These are phyloP conservation scores for Ianthella basta DNA, from an alignment of 37 sponge, comb jelly and placozoan species.

Conservation along the genomic window DNA sequence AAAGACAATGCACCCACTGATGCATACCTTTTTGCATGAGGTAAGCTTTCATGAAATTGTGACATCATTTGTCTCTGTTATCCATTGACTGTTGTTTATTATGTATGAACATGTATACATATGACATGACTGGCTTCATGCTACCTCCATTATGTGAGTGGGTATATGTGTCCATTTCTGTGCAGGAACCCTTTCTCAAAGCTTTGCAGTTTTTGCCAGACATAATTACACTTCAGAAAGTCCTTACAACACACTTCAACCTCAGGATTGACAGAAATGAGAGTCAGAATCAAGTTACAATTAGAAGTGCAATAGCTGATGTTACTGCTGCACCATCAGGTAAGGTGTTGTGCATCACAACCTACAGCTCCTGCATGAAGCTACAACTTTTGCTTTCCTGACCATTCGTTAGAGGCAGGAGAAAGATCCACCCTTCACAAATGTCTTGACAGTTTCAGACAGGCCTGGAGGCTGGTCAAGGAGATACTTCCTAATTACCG, in stretches of 20 bases:
- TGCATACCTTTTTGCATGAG: background rate
- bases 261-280: slow-evolving; percentile 34
- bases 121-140: slow-evolving; percentile 41
- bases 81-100: background rate
- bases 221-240: slow-evolving; percentile 63
- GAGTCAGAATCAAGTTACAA: slow-evolving; percentile 20
- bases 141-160: background rate
- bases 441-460: slow-evolving; percentile 26
- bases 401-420: no score
- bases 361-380: no score
- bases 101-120: no score
- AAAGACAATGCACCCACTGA: background rate
- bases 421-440: background rate
- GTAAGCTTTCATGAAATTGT: background rate
- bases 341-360: background rate
- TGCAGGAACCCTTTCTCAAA: slow-evolving; percentile 57
- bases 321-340: slow-evolving; percentile 5
- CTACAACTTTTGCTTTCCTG: no score
- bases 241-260: slow-evolving; percentile 30
- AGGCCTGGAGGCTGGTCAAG: slow-evolving; percentile 58
- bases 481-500: background rate
- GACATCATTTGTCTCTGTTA: slow-evolving; percentile 9
- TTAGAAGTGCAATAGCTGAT: slow-evolving; percentile 36
- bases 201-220: slow-evolving; percentile 78
- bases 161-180: background rate